Percentiles rank a stretch among this genome's conserved stretches.
These are phyloP conservation scores for Pterocles gutturalis DNA, from an alignment of 2,113 vertebrate species.

Conservation along the genomic window DNA sequence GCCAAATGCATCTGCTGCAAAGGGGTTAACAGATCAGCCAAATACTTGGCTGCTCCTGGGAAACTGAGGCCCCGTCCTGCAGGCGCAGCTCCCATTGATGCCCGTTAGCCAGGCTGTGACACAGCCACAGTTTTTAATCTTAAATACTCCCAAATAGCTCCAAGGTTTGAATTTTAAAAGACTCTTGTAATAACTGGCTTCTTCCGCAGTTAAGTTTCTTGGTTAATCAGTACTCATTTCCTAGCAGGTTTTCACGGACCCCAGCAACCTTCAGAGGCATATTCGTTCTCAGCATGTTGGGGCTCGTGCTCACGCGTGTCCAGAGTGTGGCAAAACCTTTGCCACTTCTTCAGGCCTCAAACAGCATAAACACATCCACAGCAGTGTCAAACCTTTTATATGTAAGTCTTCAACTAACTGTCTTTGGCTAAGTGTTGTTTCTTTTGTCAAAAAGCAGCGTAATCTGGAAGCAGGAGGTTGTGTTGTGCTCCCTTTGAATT, in stretches of 20 bases:
- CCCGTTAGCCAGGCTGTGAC: background rate
- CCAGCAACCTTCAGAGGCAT: slow-evolving; percentile 99
- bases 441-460: background rate
- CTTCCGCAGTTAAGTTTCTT: slow-evolving; percentile 74
- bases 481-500: background rate
- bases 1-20: background rate
- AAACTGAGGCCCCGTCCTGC: background rate
- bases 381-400: slow-evolving; percentile 99
- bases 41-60: background rate
- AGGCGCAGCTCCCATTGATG: background rate
- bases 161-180: slow-evolving; percentile 20
- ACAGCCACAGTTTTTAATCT: background rate
- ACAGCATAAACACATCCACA: slow-evolving; percentile 99
- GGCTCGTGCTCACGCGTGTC: slow-evolving; percentile 96
- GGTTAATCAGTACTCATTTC: slow-evolving; percentile 90
- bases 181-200: slow-evolving; percentile 36
- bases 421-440: slow-evolving; percentile 60
- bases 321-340: slow-evolving; percentile 99
- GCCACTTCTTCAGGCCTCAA: slow-evolving; percentile 99
- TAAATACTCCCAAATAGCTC: background rate
- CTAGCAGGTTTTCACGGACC: slow-evolving; percentile 99
- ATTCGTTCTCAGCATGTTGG: slow-evolving; percentile 99
- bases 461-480: background rate
- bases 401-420: slow-evolving; percentile 89
- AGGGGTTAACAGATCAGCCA: background rate